Evolutionary conservation across 23 tunicate species (phyloP).

Genomic region (Trididemnum clinides): DNA sequence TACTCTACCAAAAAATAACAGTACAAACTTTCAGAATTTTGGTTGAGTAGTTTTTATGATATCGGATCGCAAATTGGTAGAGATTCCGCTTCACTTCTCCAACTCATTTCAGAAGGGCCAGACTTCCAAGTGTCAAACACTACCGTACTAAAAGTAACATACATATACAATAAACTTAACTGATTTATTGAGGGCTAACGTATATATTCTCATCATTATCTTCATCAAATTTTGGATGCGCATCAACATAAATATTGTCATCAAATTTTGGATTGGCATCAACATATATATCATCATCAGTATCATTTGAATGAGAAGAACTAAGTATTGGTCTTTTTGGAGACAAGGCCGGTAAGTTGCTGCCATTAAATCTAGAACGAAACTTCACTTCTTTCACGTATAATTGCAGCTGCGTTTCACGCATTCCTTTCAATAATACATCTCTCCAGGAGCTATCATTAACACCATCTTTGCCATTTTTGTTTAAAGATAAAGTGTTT

Average conservation of each 20-base stretch:
- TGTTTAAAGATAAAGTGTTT: not conserved
- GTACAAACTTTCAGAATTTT: no score
- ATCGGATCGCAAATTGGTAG: no score
- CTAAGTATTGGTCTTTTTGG: not conserved
- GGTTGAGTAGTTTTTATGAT: no score
- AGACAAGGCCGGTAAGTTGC: not conserved
- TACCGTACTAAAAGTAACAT: no score
- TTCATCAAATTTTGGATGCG: not conserved
- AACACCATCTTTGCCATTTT: not conserved
- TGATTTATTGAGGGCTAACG: no score
- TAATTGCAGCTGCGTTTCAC: not conserved
- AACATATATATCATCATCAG: not conserved
- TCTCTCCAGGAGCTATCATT: slow-evolving; percentile 13
- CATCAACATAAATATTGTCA: slow-evolving; percentile 15
- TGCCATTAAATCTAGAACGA: not conserved
- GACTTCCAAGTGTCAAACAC: no score
- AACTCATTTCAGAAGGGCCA: no score
- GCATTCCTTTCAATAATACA: not conserved
- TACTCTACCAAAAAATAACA: no score
- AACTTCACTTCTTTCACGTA: not conserved
- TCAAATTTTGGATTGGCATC: not conserved
- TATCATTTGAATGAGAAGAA: not conserved
- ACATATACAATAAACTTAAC: no score
- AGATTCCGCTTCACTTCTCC: no score
- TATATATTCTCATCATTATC: slow-evolving; percentile 2